A percentile compares a stretch with the other conserved stretches of the same genome.
phyloP scores from a whole-genome alignment of 2,797 vertebrate species.

The Bradypodion ventrale region DNA sequence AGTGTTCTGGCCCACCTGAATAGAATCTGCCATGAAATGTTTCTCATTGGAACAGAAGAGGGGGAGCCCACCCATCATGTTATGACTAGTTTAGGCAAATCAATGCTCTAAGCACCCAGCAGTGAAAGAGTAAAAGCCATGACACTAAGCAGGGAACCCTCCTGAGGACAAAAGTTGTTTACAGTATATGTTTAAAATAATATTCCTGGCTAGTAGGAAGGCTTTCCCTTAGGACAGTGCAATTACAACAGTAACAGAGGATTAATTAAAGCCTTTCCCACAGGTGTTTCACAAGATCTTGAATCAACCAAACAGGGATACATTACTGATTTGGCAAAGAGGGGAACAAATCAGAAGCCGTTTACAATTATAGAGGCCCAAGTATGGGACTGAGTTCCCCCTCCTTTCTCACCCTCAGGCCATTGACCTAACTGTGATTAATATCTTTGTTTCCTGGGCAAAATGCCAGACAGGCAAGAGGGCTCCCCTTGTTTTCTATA shows the following conservation, averaged over 20 bases:
- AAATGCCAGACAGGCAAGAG: constrained; percentile 38
- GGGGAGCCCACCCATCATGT: not conserved
- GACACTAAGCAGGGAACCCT: constrained; percentile 63
- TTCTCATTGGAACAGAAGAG: not conserved
- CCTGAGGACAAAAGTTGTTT: constrained; percentile 86
- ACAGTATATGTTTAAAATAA: constrained; percentile 91
- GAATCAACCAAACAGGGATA: constrained; percentile 81
- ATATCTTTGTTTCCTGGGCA: constrained; percentile 65
- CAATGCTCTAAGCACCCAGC: constrained; percentile 56
- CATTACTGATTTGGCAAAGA: constrained; percentile 78
- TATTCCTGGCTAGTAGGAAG: constrained; percentile 84
- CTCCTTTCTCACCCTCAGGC: constrained; percentile 22
- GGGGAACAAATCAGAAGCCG: constrained; percentile 74
- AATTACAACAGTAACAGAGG: constrained; percentile 95
- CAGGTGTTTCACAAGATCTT: constrained; percentile 80
- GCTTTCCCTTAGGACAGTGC: constrained; percentile 83
- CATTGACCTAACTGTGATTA: constrained; percentile 74
- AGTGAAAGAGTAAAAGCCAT: constrained; percentile 73
- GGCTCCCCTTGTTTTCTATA: constrained; percentile 51
- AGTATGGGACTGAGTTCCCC: constrained; percentile 60
- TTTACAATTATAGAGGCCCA: constrained; percentile 72
- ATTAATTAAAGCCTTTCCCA: constrained; percentile 93
- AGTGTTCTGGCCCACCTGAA: not conserved
- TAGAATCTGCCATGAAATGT: not conserved
- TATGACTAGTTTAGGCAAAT: constrained; percentile 9